Evolutionary conservation across 2,888 invertebrate genomes (phyloP), one percentile per base, ranked within the genome.

Genomic region (Agapetus fuscipes): DNA sequence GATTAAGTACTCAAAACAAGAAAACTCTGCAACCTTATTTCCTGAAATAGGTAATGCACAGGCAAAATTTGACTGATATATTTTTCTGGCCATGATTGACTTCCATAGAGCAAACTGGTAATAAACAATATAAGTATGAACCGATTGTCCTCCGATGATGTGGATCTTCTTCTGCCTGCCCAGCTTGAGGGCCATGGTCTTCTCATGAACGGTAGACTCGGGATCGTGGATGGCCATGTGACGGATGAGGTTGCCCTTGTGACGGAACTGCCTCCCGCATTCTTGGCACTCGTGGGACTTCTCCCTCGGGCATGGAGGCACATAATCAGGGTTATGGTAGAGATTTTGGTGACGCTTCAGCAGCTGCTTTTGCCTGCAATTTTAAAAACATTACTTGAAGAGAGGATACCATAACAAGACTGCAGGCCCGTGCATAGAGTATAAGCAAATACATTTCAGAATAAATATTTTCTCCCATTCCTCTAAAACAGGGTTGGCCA

Each of bases 171-270:
- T 81, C 60, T 84, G 83, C 10, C 88, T 66, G 4, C 88, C 87
- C 15, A 87, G 56, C 57, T 85, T 88, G 5, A 89, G 65, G 0
- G 84, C 84, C 2, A 83, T 64, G 14, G 82, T 80, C 43, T 80
- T 76, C 53, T 84, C 80, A 35, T 79, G 80, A 17, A 82, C 72
- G 5, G 78, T 75, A 0, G 86, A 81, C 25, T 88, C 86, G 0
- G 89, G 88, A 64, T 93, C 91, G 55, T 95, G 94, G 1, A 86
- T 73, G 3, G 88, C 88, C 76, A 94, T 79, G 56, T 95, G 94
- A 1, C 94, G 74, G 54, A 93, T 88, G 11, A 94, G 74, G 64
- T 93, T 93, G 25, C 93, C 94, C 64, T 90, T 90, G 61, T 93
- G 90, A 12, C 83, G 76, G 53, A 85, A 86, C 1, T 76, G 73